These are phyloP conservation scores for Hylaeus anthracinus DNA, from an alignment of 1,140 invertebrate species.

Conservation along the genomic window DNA sequence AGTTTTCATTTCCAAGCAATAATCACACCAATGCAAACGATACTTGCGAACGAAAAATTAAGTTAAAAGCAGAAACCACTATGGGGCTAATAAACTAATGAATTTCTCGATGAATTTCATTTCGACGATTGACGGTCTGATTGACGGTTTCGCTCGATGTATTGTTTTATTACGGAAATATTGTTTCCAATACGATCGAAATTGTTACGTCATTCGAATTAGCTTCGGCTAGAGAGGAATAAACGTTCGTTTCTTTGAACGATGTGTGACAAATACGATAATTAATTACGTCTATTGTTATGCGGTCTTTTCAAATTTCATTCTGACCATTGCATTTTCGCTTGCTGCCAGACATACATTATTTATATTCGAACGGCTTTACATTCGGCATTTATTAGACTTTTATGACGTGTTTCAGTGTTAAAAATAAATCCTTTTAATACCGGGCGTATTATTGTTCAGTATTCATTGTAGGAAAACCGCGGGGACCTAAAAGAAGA, in stretches of 20 bases:
- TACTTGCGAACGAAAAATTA: background rate
- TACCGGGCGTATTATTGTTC: too few species aligned
- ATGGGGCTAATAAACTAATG: background rate
- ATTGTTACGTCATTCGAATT: background rate
- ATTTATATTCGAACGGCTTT: too few species aligned
- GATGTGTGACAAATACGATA: background rate
- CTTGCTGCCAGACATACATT: too few species aligned
- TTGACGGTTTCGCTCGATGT: background rate
- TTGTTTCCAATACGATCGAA: background rate
- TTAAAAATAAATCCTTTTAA: too few species aligned
- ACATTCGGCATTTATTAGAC: too few species aligned
- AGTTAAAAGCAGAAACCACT: background rate
- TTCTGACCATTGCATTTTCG: background rate
- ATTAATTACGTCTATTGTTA: constrained; percentile 4
- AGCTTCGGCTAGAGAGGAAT: background rate
- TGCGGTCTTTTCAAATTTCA: background rate
- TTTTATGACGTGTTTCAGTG: too few species aligned
- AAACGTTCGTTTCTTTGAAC: background rate
- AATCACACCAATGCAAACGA: background rate
- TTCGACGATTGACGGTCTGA: constrained; percentile 1
- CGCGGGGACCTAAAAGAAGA: too few species aligned
- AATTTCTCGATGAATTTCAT: constrained; percentile 5
- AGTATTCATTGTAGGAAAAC: too few species aligned
- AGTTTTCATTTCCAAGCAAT: background rate
- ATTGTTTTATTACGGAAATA: background rate